Base-by-base conservation (phyloP, 2,888 invertebrate species). In the Drosophila robusta region DNA sequence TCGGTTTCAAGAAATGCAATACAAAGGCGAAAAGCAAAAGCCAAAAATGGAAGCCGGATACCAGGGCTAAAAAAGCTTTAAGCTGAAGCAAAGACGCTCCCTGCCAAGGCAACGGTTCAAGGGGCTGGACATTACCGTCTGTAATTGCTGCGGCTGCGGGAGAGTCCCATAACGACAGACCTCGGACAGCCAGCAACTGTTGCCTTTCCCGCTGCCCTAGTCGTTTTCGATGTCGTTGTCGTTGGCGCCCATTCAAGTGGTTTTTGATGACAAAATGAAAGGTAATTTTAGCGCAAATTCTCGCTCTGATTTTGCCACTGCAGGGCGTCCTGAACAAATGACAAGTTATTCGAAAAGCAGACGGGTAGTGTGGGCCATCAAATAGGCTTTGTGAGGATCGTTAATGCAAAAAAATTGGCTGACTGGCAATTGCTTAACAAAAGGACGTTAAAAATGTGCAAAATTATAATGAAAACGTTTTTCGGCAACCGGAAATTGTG, bases 211-310 rank as follows among this genome's bases (percentile, higher is more conserved):
- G 11, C 47, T 38, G 44, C 36, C 26, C 12, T 39, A 41, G 26
- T 44, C 58, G 24, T 36, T 18, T 18, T 26, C 32, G 16, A 47
- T 26, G 6, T 44, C 14, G 24, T 41, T 49, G 66, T 51, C 46
- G 57, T 55, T 66, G 62, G 61, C 72, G 64, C 61, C 75, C 75
- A 85, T 90, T 91, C 91, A 91, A 91, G 91, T 91, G 91, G 89
- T 91, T 87, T 89, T 90, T 91, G 90, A 89, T 90, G 87, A 86
- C 77, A 90, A 90, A 91, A 90, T 90, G 90, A 91, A 91, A 90
- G 91, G 91, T 91, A 91, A 91, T 91, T 91, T 90, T 80, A 80
- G 87, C 81, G 85, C 71, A 83, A 90, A 85, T 83, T 71, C 71
- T 70, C 49, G 72, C 65, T 56, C 63, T 70, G 84, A 75, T 83